Percentiles rank a stretch among this genome's conserved stretches.
phyloP scores from a whole-genome alignment of 2,888 invertebrate species.

The Phasia obesa region DNA sequence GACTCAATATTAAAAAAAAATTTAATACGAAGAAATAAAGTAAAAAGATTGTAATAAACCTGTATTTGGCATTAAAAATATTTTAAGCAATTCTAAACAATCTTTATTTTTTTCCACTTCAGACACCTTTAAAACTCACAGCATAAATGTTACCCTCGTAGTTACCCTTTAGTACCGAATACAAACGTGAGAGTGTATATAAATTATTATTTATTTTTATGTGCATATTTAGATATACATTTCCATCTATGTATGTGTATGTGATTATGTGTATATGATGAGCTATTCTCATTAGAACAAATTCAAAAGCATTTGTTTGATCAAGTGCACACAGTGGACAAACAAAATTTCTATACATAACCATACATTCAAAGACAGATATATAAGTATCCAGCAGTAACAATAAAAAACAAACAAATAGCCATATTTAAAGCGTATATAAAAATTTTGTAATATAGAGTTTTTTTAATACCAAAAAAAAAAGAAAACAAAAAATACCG shows the following conservation, averaged over 20 bases:
- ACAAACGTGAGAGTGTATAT: not conserved
- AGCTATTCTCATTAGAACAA: constrained; percentile 42
- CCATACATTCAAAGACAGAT: not conserved
- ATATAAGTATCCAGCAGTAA: not conserved
- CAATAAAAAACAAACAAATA: constrained; percentile 14
- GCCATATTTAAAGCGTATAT: constrained; percentile 1
- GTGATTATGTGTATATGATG: constrained; percentile 1
- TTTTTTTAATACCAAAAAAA: constrained; percentile 17
- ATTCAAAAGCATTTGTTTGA: constrained; percentile 63
- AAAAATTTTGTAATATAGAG: constrained; percentile 34
- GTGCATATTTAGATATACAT: not conserved
- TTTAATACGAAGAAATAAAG: too few species aligned
- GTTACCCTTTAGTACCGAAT: not conserved
- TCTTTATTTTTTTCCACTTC: too few species aligned
- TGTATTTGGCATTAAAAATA: too few species aligned
- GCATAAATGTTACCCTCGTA: not conserved
- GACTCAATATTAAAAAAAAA: too few species aligned
- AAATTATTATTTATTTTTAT: not conserved
- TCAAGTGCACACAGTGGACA: constrained; percentile 60
- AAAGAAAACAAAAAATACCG: constrained; percentile 8
- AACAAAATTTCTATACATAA: constrained; percentile 20
- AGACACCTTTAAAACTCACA: too few species aligned
- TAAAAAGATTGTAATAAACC: too few species aligned
- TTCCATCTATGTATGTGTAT: not conserved
- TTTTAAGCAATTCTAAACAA: too few species aligned